Conservation (phyloP, 2,113 vertebrate species). For the Deroptyus accipitrinus region DNA sequence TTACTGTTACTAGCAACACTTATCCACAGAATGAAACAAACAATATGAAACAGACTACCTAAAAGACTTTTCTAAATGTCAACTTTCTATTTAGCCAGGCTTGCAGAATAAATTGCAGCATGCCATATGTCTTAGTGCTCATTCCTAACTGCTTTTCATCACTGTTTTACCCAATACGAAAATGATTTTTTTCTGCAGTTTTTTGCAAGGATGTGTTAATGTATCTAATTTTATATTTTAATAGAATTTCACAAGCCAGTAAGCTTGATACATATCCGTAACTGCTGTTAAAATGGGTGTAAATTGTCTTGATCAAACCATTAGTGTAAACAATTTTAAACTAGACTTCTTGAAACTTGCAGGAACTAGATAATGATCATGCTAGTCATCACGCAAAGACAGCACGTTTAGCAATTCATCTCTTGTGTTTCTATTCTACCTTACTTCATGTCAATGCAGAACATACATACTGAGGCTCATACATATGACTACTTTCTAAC, state of each 20-base stretch:
- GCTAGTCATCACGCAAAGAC: neutral
- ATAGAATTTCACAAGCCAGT: slow-evolving; percentile 30
- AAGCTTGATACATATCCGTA: neutral
- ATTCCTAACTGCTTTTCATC: slow-evolving; percentile 33
- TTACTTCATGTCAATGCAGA: neutral
- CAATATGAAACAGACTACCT: neutral
- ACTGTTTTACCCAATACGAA: neutral
- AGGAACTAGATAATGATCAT: neutral
- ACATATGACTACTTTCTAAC: neutral
- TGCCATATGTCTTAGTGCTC: neutral
- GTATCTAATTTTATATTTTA: slow-evolving; percentile 17
- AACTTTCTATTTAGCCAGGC: neutral
- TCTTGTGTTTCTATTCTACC: neutral
- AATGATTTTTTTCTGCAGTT: slow-evolving; percentile 5
- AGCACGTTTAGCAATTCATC: neutral
- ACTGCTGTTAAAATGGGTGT: slow-evolving; percentile 30
- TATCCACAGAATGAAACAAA: neutral
- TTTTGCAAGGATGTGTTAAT: slow-evolving; percentile 15
- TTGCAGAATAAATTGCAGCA: neutral
- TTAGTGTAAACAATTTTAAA: slow-evolving; percentile 24
- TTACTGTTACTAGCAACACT: neutral
- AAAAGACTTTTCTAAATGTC: neutral
- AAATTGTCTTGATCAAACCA: slow-evolving; percentile 47
- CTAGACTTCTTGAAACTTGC: slow-evolving; percentile 14
- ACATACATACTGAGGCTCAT: neutral